Evolutionary conservation across 2,888 invertebrate species (phyloP), one percentile per base, ranked within the genome.

Genomic region (Heliconius ismenius): DNA sequence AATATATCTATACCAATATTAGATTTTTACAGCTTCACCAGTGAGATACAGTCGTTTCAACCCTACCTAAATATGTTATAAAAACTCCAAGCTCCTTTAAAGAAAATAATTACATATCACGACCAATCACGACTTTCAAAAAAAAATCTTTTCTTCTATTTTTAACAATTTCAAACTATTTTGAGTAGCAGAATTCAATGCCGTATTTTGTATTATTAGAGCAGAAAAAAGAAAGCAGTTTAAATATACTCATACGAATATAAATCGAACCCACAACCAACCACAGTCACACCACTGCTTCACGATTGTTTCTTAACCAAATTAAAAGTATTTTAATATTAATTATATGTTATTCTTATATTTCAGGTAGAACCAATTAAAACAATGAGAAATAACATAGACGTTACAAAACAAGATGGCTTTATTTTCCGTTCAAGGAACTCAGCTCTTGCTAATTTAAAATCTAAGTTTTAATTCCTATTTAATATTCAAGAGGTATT

Each of bases 341-440:
- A 24, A 68, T 18, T n/a, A 28, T n/a, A 21, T 58, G 2, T n/a
- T 60, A 36, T 54, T 49, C 49, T 69, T 70, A 21, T 70, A 24
- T 88, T 88, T 72, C 84, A 94, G 93, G 93, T 94, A 76, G 92
- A 91, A 77, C 93, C 93, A 63, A 88, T 90, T 0, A 94, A 93
- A 79, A 74, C 83, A 1, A 80, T 83, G 0, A 86, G 88, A 75
- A 90, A 86, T 79, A 90, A 90, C 78, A 81, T 85, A 0, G 88
- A 80, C 10, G 13, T 72, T 6, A 73, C 82, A 64, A 81, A 74
- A 80, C 81, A 77, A 70, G 90, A 92, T 36, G 88, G 90, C n/a
- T 90, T 91, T 62, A 85, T 83, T 6, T 91, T 93, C 69, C 83
- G 92, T 63, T 86, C 90, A 11, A 86, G 88, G 79, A 91, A 89